phyloP scores from a whole-genome alignment of 1,140 invertebrate species.

The Sarcophaga bullata region DNA sequence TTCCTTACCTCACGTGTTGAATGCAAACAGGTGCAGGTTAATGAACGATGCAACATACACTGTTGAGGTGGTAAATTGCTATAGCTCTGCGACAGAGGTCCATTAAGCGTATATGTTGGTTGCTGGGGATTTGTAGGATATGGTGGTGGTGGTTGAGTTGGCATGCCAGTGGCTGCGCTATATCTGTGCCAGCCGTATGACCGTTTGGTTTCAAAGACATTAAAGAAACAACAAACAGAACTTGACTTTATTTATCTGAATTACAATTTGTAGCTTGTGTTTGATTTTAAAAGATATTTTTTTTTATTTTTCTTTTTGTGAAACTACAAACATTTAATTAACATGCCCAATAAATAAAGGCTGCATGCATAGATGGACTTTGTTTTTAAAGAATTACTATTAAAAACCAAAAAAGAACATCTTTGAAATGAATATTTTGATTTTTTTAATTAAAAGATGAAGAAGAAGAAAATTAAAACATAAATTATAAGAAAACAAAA shows the following conservation, averaged over 20 bases:
- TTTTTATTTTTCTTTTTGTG: neutral
- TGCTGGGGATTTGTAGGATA: constrained; percentile 63
- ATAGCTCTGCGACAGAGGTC: constrained; percentile 58
- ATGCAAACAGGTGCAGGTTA: constrained; percentile 71
- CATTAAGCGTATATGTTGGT: constrained; percentile 66
- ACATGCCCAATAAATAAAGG: neutral
- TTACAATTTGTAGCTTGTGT: neutral
- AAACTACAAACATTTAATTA: constrained; percentile 4
- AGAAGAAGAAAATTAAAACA: constrained; percentile 44
- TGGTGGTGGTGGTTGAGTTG: constrained; percentile 68
- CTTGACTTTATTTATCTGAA: constrained; percentile 57
- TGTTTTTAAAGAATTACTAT: neutral
- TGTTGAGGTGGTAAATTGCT: constrained; percentile 63
- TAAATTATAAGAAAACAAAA: constrained; percentile 45
- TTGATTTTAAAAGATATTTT: neutral
- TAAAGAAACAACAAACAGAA: constrained; percentile 53
- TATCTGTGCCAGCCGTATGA: constrained; percentile 67
- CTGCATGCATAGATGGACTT: neutral
- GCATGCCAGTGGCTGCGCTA: constrained; percentile 64
- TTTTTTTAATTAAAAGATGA: neutral
- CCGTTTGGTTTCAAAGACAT: constrained; percentile 65
- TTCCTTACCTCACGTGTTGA: constrained; percentile 63
- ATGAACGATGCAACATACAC: constrained; percentile 73
- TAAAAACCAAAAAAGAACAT: neutral
- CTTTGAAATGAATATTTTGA: neutral